Conservation (phyloP, 1,140 invertebrate genomes). For the Megalonaias nervosa region DNA sequence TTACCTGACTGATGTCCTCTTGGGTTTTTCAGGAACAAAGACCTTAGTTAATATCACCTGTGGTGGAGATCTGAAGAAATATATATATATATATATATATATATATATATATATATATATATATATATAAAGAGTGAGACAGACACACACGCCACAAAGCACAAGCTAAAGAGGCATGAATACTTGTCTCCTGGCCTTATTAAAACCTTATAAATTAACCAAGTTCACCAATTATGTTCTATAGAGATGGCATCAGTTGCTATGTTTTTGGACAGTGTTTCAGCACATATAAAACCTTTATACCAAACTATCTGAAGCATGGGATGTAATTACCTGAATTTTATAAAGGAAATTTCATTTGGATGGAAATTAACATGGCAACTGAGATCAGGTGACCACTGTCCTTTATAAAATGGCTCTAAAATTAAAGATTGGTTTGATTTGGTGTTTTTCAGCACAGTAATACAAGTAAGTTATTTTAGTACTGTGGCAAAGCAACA, state of each 20-base stretch:
- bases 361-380: too few species aligned
- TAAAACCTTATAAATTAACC: too few species aligned
- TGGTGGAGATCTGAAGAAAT: conserved; percentile 73
- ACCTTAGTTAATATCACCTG: conserved; percentile 84
- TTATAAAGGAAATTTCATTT: too few species aligned
- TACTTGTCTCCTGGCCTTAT: too few species aligned
- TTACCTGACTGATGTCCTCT: conserved; percentile 49
- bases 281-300: neutral
- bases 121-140: neutral
- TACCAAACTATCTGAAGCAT: too few species aligned
- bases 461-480: too few species aligned
- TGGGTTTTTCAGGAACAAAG: conserved; percentile 68
- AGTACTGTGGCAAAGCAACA: too few species aligned
- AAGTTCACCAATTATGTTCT: neutral
- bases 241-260: neutral
- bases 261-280: neutral
- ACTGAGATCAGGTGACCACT: too few species aligned
- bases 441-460: too few species aligned
- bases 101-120: neutral
- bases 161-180: neutral
- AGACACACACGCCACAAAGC: neutral
- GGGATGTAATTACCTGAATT: too few species aligned
- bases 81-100: neutral
- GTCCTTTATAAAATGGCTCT: too few species aligned
- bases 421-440: too few species aligned